Percentiles rank a stretch among this genome's conserved stretches.
phyloP scores from a whole-genome alignment of 2,113 vertebrate genomes.

The Vulpes vulpes region DNA sequence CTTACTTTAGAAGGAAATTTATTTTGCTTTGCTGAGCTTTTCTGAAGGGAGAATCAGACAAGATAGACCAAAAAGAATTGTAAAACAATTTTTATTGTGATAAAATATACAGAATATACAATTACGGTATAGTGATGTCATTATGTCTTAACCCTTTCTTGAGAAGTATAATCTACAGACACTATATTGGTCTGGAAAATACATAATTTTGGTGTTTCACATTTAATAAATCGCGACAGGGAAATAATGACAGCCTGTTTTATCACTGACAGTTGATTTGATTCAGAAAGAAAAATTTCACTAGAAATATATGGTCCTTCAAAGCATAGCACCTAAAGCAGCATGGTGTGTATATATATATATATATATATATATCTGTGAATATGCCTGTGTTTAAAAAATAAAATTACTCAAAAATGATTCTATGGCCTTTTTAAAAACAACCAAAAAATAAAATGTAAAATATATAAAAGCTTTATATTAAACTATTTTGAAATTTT shows the following conservation, averaged over 20 bases:
- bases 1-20: constrained; percentile 44
- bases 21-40: constrained; percentile 23
- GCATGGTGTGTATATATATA: background rate
- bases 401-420: background rate
- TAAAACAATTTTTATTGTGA: background rate
- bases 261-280: background rate
- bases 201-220: background rate
- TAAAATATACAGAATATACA: background rate
- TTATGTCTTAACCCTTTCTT: background rate
- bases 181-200: background rate
- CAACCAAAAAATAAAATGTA: background rate
- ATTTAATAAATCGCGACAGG: background rate
- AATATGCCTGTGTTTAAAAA: constrained; percentile 38
- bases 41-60: constrained; percentile 1
- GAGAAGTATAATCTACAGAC: background rate
- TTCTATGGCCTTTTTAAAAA: background rate
- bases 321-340: background rate
- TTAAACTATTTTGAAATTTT: constrained; percentile 56
- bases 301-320: constrained; percentile 29
- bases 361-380: background rate
- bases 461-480: background rate
- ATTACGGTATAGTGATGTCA: constrained; percentile 11
- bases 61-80: background rate
- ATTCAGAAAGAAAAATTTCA: constrained; percentile 38
- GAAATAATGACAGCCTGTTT: background rate